Percentiles rank a stretch among this genome's conserved stretches.
Conservation (phyloP, 2,113 vertebrate genomes). For the Trichechus manatus region DNA sequence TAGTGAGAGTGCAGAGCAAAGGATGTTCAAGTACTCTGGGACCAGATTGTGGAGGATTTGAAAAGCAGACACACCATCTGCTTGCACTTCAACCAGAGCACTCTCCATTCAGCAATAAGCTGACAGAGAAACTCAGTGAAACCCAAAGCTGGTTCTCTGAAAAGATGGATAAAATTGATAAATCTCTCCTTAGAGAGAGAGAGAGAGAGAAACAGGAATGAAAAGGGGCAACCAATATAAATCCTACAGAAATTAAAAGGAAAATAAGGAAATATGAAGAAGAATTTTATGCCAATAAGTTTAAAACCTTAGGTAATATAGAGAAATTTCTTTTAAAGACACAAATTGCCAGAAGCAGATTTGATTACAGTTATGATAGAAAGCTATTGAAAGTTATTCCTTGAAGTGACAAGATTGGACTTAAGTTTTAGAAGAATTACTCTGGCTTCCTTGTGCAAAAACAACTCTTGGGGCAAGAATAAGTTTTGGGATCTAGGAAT, state of each 20-base stretch:
- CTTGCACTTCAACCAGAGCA: not conserved
- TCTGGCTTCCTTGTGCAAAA: too few relatives aligned
- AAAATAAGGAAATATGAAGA: not conserved
- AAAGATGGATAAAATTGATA: not conserved
- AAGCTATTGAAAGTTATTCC: not conserved
- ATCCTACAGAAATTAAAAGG: not conserved
- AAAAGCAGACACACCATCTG: rapidly evolving
- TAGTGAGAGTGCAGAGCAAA: too few relatives aligned
- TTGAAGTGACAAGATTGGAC: not conserved
- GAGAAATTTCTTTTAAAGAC: not conserved
- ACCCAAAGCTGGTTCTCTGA: not conserved
- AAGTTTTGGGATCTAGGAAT: not conserved
- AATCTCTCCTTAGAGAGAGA: not conserved
- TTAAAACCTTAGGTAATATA: not conserved
- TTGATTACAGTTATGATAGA: not conserved
- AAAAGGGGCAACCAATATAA: not conserved
- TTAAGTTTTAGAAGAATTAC: too few relatives aligned
- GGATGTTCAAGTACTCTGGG: not conserved
- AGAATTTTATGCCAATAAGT: not conserved
- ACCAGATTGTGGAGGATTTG: too few relatives aligned
- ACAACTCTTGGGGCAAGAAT: too few relatives aligned
- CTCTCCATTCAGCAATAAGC: not conserved
- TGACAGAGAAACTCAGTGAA: not conserved
- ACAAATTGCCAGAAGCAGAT: not conserved
- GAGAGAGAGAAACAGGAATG: not conserved